Evolutionary conservation across 2,113 vertebrate species (phyloP), one percentile per base, ranked within the genome.

Genomic region (Irena cyanogastra): DNA sequence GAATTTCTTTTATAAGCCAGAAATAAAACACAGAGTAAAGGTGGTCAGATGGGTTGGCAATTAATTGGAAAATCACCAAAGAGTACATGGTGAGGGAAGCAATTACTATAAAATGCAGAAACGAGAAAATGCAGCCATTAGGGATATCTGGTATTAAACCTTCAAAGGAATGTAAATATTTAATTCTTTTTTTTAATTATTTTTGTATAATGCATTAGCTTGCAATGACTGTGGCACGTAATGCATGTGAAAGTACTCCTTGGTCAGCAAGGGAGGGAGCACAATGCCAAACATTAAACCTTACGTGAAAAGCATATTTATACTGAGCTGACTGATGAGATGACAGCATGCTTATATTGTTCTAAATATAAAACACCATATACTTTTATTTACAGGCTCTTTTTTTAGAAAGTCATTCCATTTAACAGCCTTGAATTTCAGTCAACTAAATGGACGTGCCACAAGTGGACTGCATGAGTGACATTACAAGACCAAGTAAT

Each of bases 51-150:
- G 27, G 53, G 53, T 80, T 95, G 81, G 54, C 89, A 89, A 90
- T 95, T 95, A 93, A 91, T 93, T 94, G 82, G 79, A 93, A 95
- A 95, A 94, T 92, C 93, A 96, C 84, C 79, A 86, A 96, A 88
- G 91, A 93, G 79, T 96, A 78, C 90, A 75, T 52, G 54, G 70
- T 86, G 75, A 93, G 75, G 65, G 68, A 91, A 90, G 91, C 63
- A 94, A 94, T 96, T 95, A 94, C 81, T 68, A 74, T 26, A 44
- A 91, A 93, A 59, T 56, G 56, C 35, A 94, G 79, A 77, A 92
- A 77, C 59, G 71, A 93, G 75, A 90, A 94, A 95, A 89, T 78
- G 71, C 47, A 93, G 82, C 78, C 90, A 95, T 85, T 91, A 81
- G 93, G 81, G 85, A 87, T 91, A 77, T 27, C 66, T 83, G 59